These are phyloP conservation scores for Polydrusus pterygomalis DNA, from an alignment of 2,888 invertebrate species.

Conservation along the genomic window DNA sequence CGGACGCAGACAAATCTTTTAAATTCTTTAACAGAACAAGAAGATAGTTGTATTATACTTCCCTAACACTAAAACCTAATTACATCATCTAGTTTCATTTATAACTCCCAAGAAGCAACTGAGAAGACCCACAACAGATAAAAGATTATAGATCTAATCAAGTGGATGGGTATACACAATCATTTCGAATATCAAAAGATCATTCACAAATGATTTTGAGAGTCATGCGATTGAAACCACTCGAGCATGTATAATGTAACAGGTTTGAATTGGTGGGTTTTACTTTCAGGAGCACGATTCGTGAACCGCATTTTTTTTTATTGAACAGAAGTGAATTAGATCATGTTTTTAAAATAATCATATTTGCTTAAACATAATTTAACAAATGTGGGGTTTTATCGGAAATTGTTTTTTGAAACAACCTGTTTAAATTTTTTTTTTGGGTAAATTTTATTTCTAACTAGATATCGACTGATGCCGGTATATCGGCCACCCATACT, in stretches of 20 bases:
- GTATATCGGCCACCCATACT: too few relatives aligned
- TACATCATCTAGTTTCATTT: neutral
- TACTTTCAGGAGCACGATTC: slow-evolving; percentile 16
- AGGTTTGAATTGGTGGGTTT: slow-evolving; percentile 19
- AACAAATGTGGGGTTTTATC: too few relatives aligned
- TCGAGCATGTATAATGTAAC: slow-evolving; percentile 8
- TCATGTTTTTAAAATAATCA: neutral
- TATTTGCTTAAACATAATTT: too few relatives aligned
- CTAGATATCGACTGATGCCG: too few relatives aligned
- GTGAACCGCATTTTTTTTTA: neutral
- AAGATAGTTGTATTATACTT: too few relatives aligned
- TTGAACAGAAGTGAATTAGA: neutral
- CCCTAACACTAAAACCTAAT: neutral
- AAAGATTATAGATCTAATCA: slow-evolving; percentile 11
- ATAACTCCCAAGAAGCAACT: slow-evolving; percentile 2
- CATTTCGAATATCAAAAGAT: slow-evolving; percentile 10
- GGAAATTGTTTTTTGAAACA: too few relatives aligned
- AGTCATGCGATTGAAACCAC: slow-evolving; percentile 5
- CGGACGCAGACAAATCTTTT: too few relatives aligned
- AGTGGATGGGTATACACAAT: slow-evolving; percentile 1
- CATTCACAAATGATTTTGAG: slow-evolving; percentile 4
- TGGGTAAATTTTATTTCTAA: too few relatives aligned
- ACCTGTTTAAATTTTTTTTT: too few relatives aligned
- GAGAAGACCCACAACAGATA: neutral
- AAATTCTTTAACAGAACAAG: too few relatives aligned